phyloP scores from a whole-genome alignment of 2,797 vertebrate genomes.

The Dermochelys coriacea region DNA sequence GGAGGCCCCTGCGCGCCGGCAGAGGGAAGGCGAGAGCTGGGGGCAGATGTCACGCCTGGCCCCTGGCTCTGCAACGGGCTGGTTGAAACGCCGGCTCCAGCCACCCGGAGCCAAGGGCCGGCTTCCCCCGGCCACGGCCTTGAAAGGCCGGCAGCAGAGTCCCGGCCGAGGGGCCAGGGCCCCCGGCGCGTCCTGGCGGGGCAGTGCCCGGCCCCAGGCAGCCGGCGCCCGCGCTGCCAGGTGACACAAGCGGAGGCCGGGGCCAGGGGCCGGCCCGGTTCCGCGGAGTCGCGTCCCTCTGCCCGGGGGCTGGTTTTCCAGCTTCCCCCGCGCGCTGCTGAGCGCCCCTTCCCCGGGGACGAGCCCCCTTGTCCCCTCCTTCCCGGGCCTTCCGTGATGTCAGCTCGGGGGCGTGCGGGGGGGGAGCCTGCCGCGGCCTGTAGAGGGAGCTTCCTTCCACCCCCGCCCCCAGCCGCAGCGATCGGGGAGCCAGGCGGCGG shows the following conservation, averaged over 20 bases:
- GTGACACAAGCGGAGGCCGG: no score
- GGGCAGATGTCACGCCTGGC: no score
- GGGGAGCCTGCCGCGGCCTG: no score
- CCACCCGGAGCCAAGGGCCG: no score
- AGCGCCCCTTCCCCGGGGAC: not conserved
- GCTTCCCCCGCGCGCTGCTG: not conserved
- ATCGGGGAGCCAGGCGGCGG: not conserved
- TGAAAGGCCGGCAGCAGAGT: no score
- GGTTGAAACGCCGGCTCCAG: not conserved
- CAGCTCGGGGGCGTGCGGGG: not conserved
- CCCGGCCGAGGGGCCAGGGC: not conserved
- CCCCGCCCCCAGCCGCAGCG: no score
- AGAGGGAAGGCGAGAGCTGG: no score
- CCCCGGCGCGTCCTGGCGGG: not conserved
- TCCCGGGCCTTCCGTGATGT: conserved; percentile 25
- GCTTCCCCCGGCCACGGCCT: no score
- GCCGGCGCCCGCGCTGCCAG: not conserved
- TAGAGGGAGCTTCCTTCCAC: conserved; percentile 50
- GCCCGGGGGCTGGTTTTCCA: no score
- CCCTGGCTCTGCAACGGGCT: not conserved
- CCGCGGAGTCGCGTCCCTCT: no score
- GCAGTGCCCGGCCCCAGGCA: not conserved
- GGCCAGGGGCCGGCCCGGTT: no score
- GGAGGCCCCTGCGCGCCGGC: no score
- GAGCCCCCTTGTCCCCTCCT: not conserved